These are phyloP conservation scores for Drosophila setosimentum DNA, from an alignment of 2,888 invertebrate species.

Conservation along the genomic window DNA sequence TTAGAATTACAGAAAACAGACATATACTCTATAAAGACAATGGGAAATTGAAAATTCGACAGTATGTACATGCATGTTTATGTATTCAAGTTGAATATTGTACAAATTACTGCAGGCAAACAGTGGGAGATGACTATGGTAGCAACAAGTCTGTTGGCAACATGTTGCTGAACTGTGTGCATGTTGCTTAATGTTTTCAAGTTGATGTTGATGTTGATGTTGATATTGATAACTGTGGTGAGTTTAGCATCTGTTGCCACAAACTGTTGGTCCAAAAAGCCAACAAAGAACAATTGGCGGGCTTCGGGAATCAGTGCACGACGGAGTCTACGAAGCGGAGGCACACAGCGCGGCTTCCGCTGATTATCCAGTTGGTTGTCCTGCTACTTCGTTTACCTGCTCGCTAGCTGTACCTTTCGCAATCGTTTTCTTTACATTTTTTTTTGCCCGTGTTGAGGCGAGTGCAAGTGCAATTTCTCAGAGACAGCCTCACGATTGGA, in stretches of 20 bases:
- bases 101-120: background rate
- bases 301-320: constrained; percentile 58
- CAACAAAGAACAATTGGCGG: constrained; percentile 28
- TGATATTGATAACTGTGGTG: constrained; percentile 35
- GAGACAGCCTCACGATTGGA: constrained; percentile 68
- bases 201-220: background rate
- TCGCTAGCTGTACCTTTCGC: background rate
- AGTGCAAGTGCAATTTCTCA: constrained; percentile 21
- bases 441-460: constrained; percentile 32
- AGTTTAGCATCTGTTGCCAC: constrained; percentile 24
- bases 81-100: background rate
- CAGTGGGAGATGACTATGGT: background rate
- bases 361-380: constrained; percentile 24
- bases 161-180: constrained; percentile 51
- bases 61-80: background rate
- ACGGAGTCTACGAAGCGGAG: constrained; percentile 60
- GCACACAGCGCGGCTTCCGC: constrained; percentile 60
- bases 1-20: background rate
- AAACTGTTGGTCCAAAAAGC: constrained; percentile 12
- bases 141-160: constrained; percentile 61
- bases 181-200: background rate
- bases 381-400: background rate
- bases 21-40: background rate
- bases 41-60: background rate
- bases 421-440: background rate